Percentiles rank a stretch among this genome's conserved stretches.
phyloP scores from a whole-genome alignment of 2,888 invertebrate genomes.

The Craniophora ligustri region DNA sequence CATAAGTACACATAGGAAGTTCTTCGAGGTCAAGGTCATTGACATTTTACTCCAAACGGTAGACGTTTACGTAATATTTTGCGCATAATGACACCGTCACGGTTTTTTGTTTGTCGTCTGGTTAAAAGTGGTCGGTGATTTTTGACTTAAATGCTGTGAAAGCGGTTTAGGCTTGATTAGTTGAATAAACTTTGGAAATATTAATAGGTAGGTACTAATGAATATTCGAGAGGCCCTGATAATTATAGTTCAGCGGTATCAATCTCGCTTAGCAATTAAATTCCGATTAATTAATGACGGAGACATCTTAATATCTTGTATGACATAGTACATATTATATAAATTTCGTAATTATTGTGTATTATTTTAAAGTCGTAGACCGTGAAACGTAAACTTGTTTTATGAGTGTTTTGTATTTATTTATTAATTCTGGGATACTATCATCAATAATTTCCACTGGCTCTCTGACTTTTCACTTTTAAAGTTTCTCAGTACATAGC shows the following conservation, averaged over 20 bases:
- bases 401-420: too few species aligned
- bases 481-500: too few species aligned
- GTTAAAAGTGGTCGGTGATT: conserved; percentile 12
- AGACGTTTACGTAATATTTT: conserved; percentile 34
- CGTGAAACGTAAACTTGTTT: too few species aligned
- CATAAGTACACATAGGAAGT: conserved; percentile 8
- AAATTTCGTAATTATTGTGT: too few species aligned
- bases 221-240: background rate
- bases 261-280: conserved; percentile 7
- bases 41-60: conserved; percentile 22
- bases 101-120: conserved; percentile 29
- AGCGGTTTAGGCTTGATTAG: background rate
- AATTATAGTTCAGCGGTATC: too few species aligned
- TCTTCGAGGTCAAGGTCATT: conserved; percentile 29
- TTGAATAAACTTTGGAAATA: background rate
- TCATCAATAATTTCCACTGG: too few species aligned
- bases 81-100: conserved; percentile 34
- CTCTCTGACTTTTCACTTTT: too few species aligned
- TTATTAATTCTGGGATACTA: too few species aligned
- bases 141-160: background rate
- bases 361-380: too few species aligned
- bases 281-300: conserved; percentile 2
- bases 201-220: background rate
- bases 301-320: too few species aligned
- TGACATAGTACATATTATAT: too few species aligned